Conservation (phyloP, 1,140 invertebrate species). For the Metaphire vulgaris region DNA sequence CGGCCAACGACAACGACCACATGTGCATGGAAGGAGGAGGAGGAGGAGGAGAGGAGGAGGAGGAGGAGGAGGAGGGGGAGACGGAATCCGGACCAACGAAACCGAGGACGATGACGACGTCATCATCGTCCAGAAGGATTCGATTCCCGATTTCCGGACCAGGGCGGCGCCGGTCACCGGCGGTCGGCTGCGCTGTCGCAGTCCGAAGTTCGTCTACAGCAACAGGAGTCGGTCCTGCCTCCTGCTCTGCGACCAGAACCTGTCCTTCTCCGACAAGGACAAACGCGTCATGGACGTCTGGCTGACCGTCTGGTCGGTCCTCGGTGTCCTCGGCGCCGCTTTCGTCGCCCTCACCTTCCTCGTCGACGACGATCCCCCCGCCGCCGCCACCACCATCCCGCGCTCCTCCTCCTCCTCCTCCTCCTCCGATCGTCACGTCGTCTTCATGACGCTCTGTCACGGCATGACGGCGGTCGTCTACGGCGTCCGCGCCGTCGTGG, state of each 20-base stretch:
- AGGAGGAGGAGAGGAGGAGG: constrained; percentile 41
- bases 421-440: constrained; percentile 95
- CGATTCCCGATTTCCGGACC: constrained; percentile 33
- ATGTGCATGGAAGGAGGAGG: constrained; percentile 88
- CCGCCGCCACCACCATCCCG: no score
- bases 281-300: constrained; percentile 59
- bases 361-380: constrained; percentile 71
- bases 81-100: no score
- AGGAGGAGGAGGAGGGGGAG: no score
- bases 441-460: constrained; percentile 93
- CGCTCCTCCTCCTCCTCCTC: no score
- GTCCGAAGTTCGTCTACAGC: constrained; percentile 62
- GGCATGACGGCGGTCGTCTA: constrained; percentile 87
- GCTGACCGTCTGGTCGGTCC: constrained; percentile 49
- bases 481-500: constrained; percentile 70
- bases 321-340: constrained; percentile 49
- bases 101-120: background rate
- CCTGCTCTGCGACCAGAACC: constrained; percentile 66
- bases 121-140: no score
- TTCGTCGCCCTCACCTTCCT: constrained; percentile 52
- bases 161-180: constrained; percentile 9
- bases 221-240: constrained; percentile 71
- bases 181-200: constrained; percentile 32
- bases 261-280: constrained; percentile 69
- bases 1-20: constrained; percentile 69